Evolutionary conservation across 1,140 invertebrate genomes (phyloP).

Genomic region (Mycetomoellerius zeteki): DNA sequence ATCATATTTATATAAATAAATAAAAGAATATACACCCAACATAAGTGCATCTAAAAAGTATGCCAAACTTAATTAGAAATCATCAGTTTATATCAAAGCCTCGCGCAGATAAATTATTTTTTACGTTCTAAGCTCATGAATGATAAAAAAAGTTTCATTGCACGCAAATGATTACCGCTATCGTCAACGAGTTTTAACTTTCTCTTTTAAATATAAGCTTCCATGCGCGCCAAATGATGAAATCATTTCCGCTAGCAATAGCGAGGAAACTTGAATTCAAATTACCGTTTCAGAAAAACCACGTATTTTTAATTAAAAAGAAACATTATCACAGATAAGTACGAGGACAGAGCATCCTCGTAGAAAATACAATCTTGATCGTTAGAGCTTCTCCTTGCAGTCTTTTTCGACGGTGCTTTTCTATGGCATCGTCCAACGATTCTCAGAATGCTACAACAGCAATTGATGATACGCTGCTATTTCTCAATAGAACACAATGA

Average conservation of each 20-base stretch:
- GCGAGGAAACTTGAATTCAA: slow-evolving; percentile 13
- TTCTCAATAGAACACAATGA: slow-evolving; percentile 37
- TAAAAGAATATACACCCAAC: background rate
- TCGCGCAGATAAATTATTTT: background rate
- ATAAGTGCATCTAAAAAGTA: too few relatives aligned
- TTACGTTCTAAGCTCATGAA: background rate
- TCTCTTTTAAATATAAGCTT: background rate
- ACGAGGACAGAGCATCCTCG: background rate
- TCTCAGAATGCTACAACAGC: slow-evolving; percentile 43
- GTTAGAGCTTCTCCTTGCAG: slow-evolving; percentile 28
- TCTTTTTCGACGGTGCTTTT: slow-evolving; percentile 34
- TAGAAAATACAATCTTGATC: slow-evolving; percentile 21
- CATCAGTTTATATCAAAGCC: too few relatives aligned
- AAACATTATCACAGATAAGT: slow-evolving; percentile 14
- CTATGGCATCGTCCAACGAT: background rate
- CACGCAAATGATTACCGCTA: slow-evolving; percentile 16
- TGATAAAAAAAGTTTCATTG: background rate
- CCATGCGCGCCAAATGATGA: background rate
- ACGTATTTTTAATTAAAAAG: slow-evolving; percentile 59
- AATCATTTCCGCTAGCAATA: slow-evolving; percentile 8
- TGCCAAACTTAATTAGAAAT: too few relatives aligned
- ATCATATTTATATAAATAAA: slow-evolving; percentile 25
- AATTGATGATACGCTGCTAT: slow-evolving; percentile 25
- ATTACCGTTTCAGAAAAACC: slow-evolving; percentile 1
- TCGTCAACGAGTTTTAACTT: background rate